Conservation (phyloP, 2,797 vertebrate genomes). For the Sebastes alutus region DNA sequence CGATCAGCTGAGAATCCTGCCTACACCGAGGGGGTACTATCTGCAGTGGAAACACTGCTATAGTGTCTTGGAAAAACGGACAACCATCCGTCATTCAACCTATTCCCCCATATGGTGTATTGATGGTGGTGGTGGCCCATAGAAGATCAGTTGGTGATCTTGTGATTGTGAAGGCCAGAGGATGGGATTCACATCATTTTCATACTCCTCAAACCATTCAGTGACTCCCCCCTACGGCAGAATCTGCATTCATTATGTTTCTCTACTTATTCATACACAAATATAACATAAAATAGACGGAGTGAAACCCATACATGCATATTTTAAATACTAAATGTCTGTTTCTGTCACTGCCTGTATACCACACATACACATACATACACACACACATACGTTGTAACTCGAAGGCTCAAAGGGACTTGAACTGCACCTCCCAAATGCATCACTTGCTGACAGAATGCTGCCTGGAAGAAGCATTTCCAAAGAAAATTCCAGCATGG, state of each 20-base stretch:
- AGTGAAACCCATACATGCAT: background rate
- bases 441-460: conserved; percentile 42
- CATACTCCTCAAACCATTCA: background rate
- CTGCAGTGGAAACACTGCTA: too few relatives aligned
- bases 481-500: conserved; percentile 28
- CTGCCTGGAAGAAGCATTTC: conserved; percentile 32
- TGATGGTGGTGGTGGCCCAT: background rate
- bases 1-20: too few relatives aligned
- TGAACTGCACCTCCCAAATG: conserved; percentile 22
- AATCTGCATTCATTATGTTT: background rate
- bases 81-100: background rate
- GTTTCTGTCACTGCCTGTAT: background rate
- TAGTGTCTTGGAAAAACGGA: background rate
- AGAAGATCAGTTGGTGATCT: background rate
- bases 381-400: background rate
- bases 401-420: conserved; percentile 21
- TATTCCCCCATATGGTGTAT: background rate
- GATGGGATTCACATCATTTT: background rate
- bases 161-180: background rate
- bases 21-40: too few relatives aligned
- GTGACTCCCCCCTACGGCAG: background rate
- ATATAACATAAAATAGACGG: background rate
- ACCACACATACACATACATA: background rate
- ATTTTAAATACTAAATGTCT: background rate
- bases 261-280: background rate